Conservation (phyloP, 2,888 invertebrate species). For the Orthosia gothica region DNA sequence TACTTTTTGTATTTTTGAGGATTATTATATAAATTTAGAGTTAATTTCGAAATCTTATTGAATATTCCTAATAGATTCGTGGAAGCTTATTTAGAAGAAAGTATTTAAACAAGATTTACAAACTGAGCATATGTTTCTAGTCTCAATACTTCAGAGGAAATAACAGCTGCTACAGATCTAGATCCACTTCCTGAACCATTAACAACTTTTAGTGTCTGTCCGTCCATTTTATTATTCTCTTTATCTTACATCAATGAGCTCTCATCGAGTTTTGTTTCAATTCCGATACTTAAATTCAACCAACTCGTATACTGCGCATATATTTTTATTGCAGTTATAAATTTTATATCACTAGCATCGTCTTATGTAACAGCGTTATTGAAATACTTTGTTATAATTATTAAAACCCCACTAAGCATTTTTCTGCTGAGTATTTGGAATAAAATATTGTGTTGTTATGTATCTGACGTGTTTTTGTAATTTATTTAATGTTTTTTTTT, state of each 20-base stretch:
- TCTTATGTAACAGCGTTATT: conserved; percentile 4
- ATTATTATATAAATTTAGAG: neutral
- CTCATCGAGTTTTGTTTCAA: conserved; percentile 28
- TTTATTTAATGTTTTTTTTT: neutral
- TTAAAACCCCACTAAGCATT: neutral
- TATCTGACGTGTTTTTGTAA: neutral
- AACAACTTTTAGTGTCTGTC: conserved; percentile 36
- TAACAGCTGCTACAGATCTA: conserved; percentile 59
- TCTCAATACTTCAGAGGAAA: conserved; percentile 42
- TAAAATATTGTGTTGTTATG: neutral
- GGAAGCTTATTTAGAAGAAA: conserved; percentile 10
- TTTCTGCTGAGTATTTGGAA: neutral
- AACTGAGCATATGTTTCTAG: conserved; percentile 19
- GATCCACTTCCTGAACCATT: conserved; percentile 41
- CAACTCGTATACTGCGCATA: conserved; percentile 9
- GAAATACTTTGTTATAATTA: neutral
- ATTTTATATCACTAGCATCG: conserved; percentile 14
- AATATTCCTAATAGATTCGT: neutral
- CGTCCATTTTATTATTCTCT: conserved; percentile 50
- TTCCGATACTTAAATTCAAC: conserved; percentile 20
- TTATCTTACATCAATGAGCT: conserved; percentile 36
- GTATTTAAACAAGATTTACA: neutral
- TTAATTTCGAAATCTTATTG: neutral
- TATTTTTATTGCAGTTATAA: conserved; percentile 40
- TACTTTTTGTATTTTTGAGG: neutral